These are phyloP conservation scores for Sebastes oblongus DNA, from an alignment of 2,797 vertebrate species.

Conservation along the genomic window DNA sequence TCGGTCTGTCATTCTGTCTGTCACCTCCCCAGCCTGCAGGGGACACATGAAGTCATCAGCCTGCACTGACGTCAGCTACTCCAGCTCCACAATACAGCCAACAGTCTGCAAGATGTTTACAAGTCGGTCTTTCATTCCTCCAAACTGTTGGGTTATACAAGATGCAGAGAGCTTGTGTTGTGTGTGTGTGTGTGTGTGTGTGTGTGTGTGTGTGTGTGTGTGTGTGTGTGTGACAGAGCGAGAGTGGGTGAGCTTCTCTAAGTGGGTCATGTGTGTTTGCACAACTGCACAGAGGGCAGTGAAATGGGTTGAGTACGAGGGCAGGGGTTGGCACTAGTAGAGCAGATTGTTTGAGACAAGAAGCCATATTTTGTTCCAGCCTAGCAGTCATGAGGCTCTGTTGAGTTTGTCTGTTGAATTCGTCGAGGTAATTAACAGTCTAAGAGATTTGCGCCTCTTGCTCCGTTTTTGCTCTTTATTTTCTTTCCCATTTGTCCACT, in stretches of 20 bases:
- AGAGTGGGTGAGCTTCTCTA: slow-evolving; percentile 28
- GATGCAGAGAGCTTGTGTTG: not conserved
- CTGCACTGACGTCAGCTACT: slow-evolving; percentile 57
- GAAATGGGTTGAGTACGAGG: slow-evolving; percentile 36
- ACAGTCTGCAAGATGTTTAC: slow-evolving; percentile 49
- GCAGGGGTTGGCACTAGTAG: slow-evolving; percentile 30
- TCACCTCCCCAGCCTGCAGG: slow-evolving; percentile 36
- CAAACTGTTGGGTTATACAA: slow-evolving; percentile 54
- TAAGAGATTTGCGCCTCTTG: slow-evolving; percentile 12
- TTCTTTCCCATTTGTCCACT: not conserved
- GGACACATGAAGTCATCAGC: slow-evolving; percentile 55
- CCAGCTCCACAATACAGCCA: slow-evolving; percentile 40
- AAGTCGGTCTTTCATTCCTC: slow-evolving; percentile 54
- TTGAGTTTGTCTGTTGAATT: slow-evolving; percentile 22
- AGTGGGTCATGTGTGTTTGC: slow-evolving; percentile 70
- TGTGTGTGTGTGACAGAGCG: not conserved
- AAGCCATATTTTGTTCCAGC: slow-evolving; percentile 41
- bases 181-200: not conserved
- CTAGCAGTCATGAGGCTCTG: slow-evolving; percentile 45
- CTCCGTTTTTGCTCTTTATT: not conserved
- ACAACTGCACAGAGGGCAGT: slow-evolving; percentile 43
- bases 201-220: not conserved
- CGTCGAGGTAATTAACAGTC: slow-evolving; percentile 45
- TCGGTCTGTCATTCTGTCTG: slow-evolving; percentile 10
- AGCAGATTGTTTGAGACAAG: slow-evolving; percentile 60